Percentiles rank a stretch among this genome's conserved stretches.
Evolutionary conservation across 2,113 vertebrate genomes (phyloP).

Genomic region (Ancistrus triradiatus): DNA sequence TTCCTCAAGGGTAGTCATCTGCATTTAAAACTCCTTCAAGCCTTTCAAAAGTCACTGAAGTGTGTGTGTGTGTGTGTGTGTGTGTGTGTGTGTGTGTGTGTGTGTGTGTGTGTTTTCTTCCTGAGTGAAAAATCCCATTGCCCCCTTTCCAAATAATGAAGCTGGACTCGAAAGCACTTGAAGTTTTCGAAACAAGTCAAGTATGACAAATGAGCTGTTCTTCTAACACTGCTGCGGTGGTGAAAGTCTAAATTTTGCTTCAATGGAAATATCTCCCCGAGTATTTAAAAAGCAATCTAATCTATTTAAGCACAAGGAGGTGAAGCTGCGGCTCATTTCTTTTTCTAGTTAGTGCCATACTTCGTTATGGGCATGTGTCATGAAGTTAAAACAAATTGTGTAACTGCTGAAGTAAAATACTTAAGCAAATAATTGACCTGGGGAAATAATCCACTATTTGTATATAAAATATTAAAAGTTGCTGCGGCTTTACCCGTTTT

Average conservation of each 20-base stretch:
- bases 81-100: not conserved
- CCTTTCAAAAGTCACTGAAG: conserved; percentile 8
- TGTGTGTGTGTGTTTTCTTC: no score
- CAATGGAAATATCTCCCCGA: not conserved
- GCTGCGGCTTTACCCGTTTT: no score
- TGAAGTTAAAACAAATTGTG: no score
- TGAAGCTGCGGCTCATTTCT: no score
- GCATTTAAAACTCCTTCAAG: conserved; percentile 18
- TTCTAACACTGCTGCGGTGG: conserved; percentile 2
- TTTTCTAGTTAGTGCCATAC: no score
- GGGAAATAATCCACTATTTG: no score
- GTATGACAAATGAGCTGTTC: conserved; percentile 13
- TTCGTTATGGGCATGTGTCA: no score
- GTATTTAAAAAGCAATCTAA: not conserved
- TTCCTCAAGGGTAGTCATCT: not conserved
- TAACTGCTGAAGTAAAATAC: no score
- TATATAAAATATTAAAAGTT: no score
- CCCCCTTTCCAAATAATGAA: conserved; percentile 30
- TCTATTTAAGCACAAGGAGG: no score
- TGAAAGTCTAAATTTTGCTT: not conserved
- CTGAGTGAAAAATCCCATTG: conserved; percentile 15
- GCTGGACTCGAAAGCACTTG: conserved; percentile 27
- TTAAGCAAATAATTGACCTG: no score
- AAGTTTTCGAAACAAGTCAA: conserved; percentile 28
- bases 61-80: not conserved